Conservation (phyloP, 2,113 vertebrate species). For the Corvus cornix region DNA sequence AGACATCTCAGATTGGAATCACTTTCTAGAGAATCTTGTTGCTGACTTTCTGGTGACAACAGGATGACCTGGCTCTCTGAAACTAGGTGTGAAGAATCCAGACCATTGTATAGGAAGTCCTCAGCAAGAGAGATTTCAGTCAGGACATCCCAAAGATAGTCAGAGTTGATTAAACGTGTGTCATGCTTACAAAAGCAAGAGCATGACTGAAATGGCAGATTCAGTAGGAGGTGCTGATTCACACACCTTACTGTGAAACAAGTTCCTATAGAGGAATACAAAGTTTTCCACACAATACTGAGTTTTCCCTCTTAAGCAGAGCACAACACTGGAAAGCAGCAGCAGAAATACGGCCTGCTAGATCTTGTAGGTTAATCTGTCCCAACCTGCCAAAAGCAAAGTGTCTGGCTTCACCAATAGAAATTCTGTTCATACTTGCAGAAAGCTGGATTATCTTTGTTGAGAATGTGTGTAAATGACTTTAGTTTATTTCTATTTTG, state of each 20-base stretch:
- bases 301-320: background rate
- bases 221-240: background rate
- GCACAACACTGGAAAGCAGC: background rate
- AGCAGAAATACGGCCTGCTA: background rate
- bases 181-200: background rate
- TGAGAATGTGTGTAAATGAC: background rate
- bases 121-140: background rate
- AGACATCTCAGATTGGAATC: background rate
- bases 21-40: background rate
- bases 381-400: background rate
- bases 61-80: background rate
- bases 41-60: background rate
- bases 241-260: background rate
- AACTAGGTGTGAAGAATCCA: background rate
- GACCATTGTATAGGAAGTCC: background rate
- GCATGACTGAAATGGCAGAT: background rate
- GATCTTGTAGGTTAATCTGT: background rate
- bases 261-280: background rate
- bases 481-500: background rate
- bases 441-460: background rate
- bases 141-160: background rate
- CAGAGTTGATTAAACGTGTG: background rate
- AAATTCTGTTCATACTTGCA: background rate
- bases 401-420: background rate
- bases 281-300: background rate